These are phyloP conservation scores for Eupithecia insigniata DNA, from an alignment of 2,888 invertebrate genomes.

Conservation along the genomic window DNA sequence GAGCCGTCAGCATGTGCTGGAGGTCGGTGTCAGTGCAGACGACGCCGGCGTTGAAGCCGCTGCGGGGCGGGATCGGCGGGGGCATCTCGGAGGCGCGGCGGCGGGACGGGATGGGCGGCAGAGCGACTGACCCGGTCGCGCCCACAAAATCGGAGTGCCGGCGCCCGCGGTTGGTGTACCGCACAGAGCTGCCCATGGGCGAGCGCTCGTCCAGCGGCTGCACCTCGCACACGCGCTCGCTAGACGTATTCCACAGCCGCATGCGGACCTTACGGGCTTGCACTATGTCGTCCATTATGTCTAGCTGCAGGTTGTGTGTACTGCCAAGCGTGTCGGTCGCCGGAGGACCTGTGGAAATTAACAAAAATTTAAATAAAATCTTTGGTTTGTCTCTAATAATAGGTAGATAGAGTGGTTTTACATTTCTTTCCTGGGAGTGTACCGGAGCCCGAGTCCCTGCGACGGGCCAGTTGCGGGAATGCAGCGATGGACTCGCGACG, in stretches of 20 bases:
- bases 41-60: conserved; percentile 81
- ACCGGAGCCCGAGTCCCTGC: conserved; percentile 69
- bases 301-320: conserved; percentile 92
- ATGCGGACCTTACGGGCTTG: conserved; percentile 92
- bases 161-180: conserved; percentile 86
- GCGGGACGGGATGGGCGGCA: conserved; percentile 85
- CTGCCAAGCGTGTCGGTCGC: conserved; percentile 89
- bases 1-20: conserved; percentile 89
- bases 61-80: conserved; percentile 74
- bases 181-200: conserved; percentile 77
- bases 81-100: conserved; percentile 91
- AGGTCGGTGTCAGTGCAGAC: conserved; percentile 93
- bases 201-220: conserved; percentile 90
- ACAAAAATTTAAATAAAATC: neutral
- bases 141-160: conserved; percentile 90
- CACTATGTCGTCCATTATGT: conserved; percentile 95
- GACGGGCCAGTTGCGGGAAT: conserved; percentile 85
- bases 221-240: conserved; percentile 91
- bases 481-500: conserved; percentile 93
- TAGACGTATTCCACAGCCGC: conserved; percentile 93
- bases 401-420: conserved; percentile 48
- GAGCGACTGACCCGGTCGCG: conserved; percentile 60
- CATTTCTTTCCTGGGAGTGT: conserved; percentile 63
- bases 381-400: neutral
- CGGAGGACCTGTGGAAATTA: conserved; percentile 83